Base-by-base conservation (phyloP, 1,140 invertebrate genomes). In the Apis laboriosa region DNA sequence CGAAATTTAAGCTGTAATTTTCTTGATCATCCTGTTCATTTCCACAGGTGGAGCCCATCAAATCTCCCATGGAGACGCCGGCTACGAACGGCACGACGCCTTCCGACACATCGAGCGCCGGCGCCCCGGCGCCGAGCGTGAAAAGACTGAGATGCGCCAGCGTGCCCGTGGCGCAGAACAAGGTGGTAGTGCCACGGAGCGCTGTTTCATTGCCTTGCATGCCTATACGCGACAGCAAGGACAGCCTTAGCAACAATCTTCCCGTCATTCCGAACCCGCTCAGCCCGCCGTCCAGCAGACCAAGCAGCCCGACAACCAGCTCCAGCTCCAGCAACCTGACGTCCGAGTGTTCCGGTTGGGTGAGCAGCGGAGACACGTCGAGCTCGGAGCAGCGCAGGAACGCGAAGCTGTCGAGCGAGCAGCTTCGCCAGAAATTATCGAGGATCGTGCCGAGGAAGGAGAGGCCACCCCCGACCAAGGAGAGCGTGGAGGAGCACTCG, bases 291-390 rank as follows among this genome's bases (percentile, higher is more conserved):
- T 92, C 92, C 15, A 91, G 92, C 15, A 90, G 92, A 19, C 92
- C 93, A 9, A 93, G 92, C 75, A 94, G 93, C 73, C 93, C 92
- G 1, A 91, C 92, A 19, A 93, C 90, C 9, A 93, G 92, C 80
- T 95, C 95, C 84, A 96, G 96, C 24, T 96, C 96, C 0, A 96
- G 96, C 7, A 97, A 96, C 77, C 93, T 97, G 49, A 94, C 94
- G 1, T 97, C 96, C 86, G 96, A 97, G 92, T 96, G 96, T 92
- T 97, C 96, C 85, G 96, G 96, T 0, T 97, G 96, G 96, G 96
- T 97, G 4, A 97, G 96, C 70, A 97, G 96, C 78, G 94, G 94
- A 0, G 94, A 94, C 60, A 94, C 93, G 2, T 94, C 94, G 0
- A 94, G 94, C 78, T 93, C 95, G 93, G 87, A 95, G 94, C 84